Percentiles rank a stretch among this genome's conserved stretches.
phyloP scores from a whole-genome alignment of 64 coral and sea anemone species.

The Actinia equina region DNA sequence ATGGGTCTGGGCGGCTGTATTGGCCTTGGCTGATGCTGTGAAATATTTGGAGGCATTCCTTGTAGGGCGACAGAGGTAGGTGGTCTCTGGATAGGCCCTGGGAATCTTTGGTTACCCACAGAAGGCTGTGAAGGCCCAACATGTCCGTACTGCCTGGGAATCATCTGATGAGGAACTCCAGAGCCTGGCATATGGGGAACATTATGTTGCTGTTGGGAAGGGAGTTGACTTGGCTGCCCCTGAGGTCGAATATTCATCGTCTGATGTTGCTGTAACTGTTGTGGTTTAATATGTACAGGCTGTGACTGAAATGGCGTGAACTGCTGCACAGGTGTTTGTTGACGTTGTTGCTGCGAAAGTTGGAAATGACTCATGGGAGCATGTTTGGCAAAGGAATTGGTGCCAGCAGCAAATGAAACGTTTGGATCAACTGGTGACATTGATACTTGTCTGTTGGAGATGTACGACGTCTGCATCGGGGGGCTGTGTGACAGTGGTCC shows the following conservation, averaged over 20 bases:
- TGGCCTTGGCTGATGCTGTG: constrained; percentile 50
- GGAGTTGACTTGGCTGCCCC: constrained; percentile 10
- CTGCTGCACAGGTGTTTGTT: constrained; percentile 66
- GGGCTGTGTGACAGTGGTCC: constrained; percentile 77
- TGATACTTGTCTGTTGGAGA: constrained; percentile 75
- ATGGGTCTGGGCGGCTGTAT: constrained; percentile 36
- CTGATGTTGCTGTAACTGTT: constrained; percentile 65
- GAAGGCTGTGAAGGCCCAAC: constrained; percentile 1
- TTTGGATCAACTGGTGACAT: constrained; percentile 78
- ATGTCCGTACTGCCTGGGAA: not conserved
- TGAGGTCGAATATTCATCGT: constrained; percentile 26
- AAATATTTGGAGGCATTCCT: constrained; percentile 48
- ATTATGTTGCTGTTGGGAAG: constrained; percentile 36
- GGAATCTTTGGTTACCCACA: constrained; percentile 54
- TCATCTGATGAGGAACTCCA: not conserved
- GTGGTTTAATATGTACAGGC: constrained; percentile 58
- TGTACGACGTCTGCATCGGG: constrained; percentile 55
- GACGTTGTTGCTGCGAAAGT: constrained; percentile 62
- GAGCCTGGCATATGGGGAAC: not conserved
- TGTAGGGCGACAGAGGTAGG: constrained; percentile 52
- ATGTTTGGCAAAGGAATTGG: constrained; percentile 68
- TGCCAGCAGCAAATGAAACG: constrained; percentile 58
- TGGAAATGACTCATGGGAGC: constrained; percentile 79
- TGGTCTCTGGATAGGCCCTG: constrained; percentile 80
- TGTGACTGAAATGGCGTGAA: constrained; percentile 91